Evolutionary conservation across 2,888 invertebrate genomes (phyloP).

Genomic region (Creontiades dilutus): DNA sequence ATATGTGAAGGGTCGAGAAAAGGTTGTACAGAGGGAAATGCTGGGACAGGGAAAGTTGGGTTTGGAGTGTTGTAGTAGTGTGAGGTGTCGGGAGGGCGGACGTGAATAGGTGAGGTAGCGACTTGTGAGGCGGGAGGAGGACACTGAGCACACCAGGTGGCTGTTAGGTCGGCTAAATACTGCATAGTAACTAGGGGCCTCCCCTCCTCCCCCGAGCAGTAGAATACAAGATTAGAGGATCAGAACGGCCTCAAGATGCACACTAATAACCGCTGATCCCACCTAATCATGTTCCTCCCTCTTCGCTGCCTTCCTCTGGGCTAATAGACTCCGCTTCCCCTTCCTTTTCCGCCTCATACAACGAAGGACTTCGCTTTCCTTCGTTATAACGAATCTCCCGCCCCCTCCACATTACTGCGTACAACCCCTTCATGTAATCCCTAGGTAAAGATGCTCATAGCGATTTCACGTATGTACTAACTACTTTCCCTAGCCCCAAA

Average conservation of each 20-base stretch:
- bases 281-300: conserved; percentile 57
- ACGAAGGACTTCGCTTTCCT: neutral
- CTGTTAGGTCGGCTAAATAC: conserved; percentile 69
- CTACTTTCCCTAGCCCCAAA: too few relatives aligned
- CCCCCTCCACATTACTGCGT: neutral
- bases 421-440: too few relatives aligned
- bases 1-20: too few relatives aligned
- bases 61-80: too few relatives aligned
- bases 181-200: conserved; percentile 67
- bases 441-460: too few relatives aligned
- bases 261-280: conserved; percentile 72
- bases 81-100: too few relatives aligned
- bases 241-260: conserved; percentile 71
- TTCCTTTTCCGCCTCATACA: neutral
- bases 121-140: neutral
- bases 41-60: too few relatives aligned
- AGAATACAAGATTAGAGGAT: conserved; percentile 71
- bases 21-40: too few relatives aligned
- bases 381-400: neutral
- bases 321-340: conserved; percentile 37
- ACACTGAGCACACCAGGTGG: conserved; percentile 53
- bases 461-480: too few relatives aligned
- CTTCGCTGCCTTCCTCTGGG: neutral
- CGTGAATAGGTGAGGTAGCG: neutral
- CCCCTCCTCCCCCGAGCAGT: neutral